These are phyloP conservation scores for Atopsyche davidsoni DNA, from an alignment of 1,140 invertebrate genomes.

Conservation along the genomic window DNA sequence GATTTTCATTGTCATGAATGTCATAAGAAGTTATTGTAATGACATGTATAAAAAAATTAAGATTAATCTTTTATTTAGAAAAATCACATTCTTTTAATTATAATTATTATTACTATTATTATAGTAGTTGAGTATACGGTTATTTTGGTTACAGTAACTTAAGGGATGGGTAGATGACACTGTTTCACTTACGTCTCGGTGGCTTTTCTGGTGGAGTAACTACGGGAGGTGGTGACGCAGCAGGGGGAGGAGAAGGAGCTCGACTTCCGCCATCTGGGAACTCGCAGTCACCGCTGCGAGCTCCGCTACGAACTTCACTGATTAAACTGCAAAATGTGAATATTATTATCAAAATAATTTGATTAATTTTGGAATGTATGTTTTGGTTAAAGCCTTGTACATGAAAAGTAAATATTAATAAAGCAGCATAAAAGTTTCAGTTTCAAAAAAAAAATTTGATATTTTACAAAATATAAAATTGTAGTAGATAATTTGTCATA, in stretches of 20 bases:
- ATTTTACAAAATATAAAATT: too few relatives aligned
- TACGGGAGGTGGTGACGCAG: slow-evolving; percentile 28
- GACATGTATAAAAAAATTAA: too few relatives aligned
- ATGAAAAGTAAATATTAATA: background rate
- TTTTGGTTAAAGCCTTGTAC: too few relatives aligned
- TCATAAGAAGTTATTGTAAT: too few relatives aligned
- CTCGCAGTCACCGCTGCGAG: slow-evolving; percentile 34
- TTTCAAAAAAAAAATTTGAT: too few relatives aligned
- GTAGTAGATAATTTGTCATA: slow-evolving; percentile 9
- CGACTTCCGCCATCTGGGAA: slow-evolving; percentile 37
- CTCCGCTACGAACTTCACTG: slow-evolving; percentile 34
- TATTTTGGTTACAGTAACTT: too few relatives aligned
- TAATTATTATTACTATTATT: background rate
- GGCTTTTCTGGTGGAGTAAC: slow-evolving; percentile 23
- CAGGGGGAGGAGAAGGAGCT: slow-evolving; percentile 35
- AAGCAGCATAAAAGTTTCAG: too few relatives aligned
- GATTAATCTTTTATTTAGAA: background rate
- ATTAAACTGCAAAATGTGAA: slow-evolving; percentile 33
- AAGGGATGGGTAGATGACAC: background rate
- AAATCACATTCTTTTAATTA: background rate
- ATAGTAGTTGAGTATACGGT: too few relatives aligned
- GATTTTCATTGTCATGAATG: too few relatives aligned
- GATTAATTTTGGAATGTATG: background rate
- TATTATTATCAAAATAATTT: background rate
- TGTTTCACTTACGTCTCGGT: slow-evolving; percentile 14